A percentile compares a stretch with the other conserved stretches of the same genome.
Evolutionary conservation across 1,140 invertebrate species (phyloP).

Genomic region (Matsumurasca onukii): DNA sequence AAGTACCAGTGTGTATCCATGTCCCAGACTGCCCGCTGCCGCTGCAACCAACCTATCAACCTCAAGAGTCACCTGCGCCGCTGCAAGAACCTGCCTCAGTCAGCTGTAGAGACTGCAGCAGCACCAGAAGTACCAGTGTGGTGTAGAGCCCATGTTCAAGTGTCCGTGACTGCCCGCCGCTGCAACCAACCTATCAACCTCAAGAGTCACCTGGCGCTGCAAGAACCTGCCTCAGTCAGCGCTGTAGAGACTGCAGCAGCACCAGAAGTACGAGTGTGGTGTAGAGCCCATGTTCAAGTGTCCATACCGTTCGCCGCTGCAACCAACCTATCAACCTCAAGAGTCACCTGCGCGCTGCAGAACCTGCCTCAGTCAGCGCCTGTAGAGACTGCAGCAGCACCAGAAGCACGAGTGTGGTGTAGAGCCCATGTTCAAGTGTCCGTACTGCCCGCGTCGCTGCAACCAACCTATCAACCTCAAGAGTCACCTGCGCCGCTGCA

Average conservation of each 20-base stretch:
- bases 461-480: slow-evolving; percentile 40
- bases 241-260: slow-evolving; percentile 38
- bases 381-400: too few species aligned
- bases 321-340: slow-evolving; percentile 40
- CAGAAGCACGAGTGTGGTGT: slow-evolving; percentile 41
- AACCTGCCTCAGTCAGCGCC: slow-evolving; percentile 11
- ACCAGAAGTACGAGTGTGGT: slow-evolving; percentile 41
- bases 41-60: slow-evolving; percentile 40
- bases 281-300: slow-evolving; percentile 42
- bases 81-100: slow-evolving; percentile 31
- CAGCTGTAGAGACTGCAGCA: slow-evolving; percentile 39
- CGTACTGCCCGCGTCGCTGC: slow-evolving; percentile 40
- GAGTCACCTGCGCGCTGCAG: slow-evolving; percentile 35
- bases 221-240: not conserved
- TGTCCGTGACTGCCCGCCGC: slow-evolving; percentile 40
- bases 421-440: slow-evolving; percentile 41
- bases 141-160: slow-evolving; percentile 41
- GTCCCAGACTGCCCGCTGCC: slow-evolving; percentile 40
- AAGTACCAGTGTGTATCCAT: slow-evolving; percentile 39
- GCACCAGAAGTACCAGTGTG: slow-evolving; percentile 38
- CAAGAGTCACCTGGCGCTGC: slow-evolving; percentile 36
- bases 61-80: slow-evolving; percentile 37
- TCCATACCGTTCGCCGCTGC: slow-evolving; percentile 39
- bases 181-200: slow-evolving; percentile 41
- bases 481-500: slow-evolving; percentile 34